Evolutionary conservation across 2,888 invertebrate species (phyloP).

Genomic region (Cylloceria caligata): DNA sequence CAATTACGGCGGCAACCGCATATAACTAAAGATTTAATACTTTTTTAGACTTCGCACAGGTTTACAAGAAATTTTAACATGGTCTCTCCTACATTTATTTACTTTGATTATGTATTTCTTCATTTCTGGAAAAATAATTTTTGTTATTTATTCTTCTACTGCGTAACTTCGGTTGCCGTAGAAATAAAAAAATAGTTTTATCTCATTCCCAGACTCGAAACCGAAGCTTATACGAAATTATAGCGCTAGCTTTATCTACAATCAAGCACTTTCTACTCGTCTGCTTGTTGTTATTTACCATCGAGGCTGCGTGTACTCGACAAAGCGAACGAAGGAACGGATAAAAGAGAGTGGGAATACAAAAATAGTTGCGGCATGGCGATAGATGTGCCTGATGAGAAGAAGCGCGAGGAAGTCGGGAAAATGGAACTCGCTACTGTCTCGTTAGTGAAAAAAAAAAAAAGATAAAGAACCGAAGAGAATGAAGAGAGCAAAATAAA

Average conservation of each 20-base stretch:
- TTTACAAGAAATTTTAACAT: too few species aligned
- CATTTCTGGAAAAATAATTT: background rate
- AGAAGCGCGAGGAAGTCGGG: slow-evolving; percentile 52
- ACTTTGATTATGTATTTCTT: too few species aligned
- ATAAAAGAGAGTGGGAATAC: slow-evolving; percentile 17
- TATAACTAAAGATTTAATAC: background rate
- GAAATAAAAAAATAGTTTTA: too few species aligned
- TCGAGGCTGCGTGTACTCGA: slow-evolving; percentile 23
- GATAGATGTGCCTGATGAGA: slow-evolving; percentile 58
- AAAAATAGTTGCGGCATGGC: slow-evolving; percentile 30
- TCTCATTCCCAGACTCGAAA: background rate
- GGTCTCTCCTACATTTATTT: background rate
- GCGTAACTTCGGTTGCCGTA: background rate
- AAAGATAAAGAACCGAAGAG: slow-evolving; percentile 29
- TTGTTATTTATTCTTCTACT: background rate
- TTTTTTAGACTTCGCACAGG: background rate
- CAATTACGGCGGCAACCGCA: background rate
- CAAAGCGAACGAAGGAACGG: slow-evolving; percentile 1
- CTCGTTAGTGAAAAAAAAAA: slow-evolving; percentile 55
- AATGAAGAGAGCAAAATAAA: slow-evolving; percentile 58
- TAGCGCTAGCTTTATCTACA: slow-evolving; percentile 47
- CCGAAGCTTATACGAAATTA: background rate
- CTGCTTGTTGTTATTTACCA: slow-evolving; percentile 36
- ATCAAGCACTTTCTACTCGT: slow-evolving; percentile 36
- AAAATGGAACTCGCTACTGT: slow-evolving; percentile 62